phyloP scores from a whole-genome alignment of 2,113 vertebrate genomes.

The sheep (Ovis aries) region ARS-UI_Ramb_v3.0 NC_056065.1:80104501-80105000 shows the following conservation, averaged over 20 bases:
- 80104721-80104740: neutral
- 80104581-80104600: neutral
- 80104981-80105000: neutral
- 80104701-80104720: neutral
- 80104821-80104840: neutral
- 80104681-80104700: neutral
- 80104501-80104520: rapidly evolving
- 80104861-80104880: neutral
- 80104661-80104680: too few species aligned
- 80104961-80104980: neutral
- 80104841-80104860: neutral
- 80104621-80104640: neutral
- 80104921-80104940: too few species aligned
- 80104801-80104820: neutral
- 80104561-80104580: neutral
- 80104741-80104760: neutral
- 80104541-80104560: neutral
- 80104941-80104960: neutral
- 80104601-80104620: neutral
- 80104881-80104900: neutral
- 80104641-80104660: neutral
- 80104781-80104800: neutral
- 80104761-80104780: neutral
- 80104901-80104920: neutral
- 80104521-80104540: rapidly evolving